Base-by-base conservation (phyloP, 2,113 vertebrate species). In the Apeltes quadracus region DNA sequence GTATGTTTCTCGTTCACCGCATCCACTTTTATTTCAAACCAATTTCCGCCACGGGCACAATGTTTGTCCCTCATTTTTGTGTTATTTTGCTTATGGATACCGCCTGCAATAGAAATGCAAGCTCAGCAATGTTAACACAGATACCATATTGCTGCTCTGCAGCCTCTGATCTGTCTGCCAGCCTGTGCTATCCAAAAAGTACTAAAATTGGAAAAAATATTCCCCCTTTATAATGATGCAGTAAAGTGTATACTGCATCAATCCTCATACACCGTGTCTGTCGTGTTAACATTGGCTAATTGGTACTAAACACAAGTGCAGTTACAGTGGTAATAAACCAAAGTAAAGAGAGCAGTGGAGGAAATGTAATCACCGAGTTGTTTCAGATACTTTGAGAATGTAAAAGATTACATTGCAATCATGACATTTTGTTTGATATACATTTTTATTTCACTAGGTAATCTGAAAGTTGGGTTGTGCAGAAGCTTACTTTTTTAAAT, bases 1-100 rank as follows among this genome's bases (percentile, higher is more conserved):
- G 20, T 64, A 22, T 61, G 54, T 61, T n/a, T 73, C 22, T 57
- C 23, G 36, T 32, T 36, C 61, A 54, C 29, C n/a, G 32, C 12
- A 23, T 5, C 23, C 44, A 29, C 22, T 58, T 51, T 54, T 3
- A 72, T 10, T 44, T 34, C 5, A 34, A 55, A 23, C 13, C 7
- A 36, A 59, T 25, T 69, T 53, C 27, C 66, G 14, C 20, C 12
- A 55, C 2, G 2, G 27, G 9, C 22, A 41, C 23, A 23, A 48
- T 58, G 18, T 29, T 6, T 34, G 32, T 23, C 16, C 48, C 9
- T 6, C 5, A 15, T 1, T 44, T 25, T 7, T 46, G 3, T 20
- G 5, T 16, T 11, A 11, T 20, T 34, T 59, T 67, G 32, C 15
- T 61, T 39, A 12, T 36, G 56, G 22, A 46, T 44, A n/a, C 13